Evolutionary conservation across 2,797 vertebrate species (phyloP).

Genomic region (Parambassis ranga): DNA sequence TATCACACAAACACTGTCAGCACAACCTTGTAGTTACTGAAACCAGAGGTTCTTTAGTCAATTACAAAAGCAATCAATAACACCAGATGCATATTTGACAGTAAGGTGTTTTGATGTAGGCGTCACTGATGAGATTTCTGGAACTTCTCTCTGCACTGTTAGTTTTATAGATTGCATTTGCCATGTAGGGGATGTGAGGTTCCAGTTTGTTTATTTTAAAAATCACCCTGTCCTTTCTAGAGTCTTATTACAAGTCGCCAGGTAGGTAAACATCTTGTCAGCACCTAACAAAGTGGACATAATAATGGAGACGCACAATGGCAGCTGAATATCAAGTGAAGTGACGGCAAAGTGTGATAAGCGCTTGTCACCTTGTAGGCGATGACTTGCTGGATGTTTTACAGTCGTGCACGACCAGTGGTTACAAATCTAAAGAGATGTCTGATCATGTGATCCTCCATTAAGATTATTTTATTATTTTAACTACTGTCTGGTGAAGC

Average conservation of each 20-base stretch:
- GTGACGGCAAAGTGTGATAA: too few relatives aligned
- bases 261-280: not conserved
- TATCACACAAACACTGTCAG: constrained; percentile 53
- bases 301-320: not conserved
- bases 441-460: not conserved
- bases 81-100: constrained; percentile 60
- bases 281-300: not conserved
- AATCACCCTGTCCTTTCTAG: constrained; percentile 37
- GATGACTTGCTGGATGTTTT: not conserved
- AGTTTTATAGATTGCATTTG: constrained; percentile 73
- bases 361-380: too few relatives aligned
- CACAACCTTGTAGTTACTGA: constrained; percentile 34
- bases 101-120: constrained; percentile 58
- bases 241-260: constrained; percentile 20
- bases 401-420: not conserved
- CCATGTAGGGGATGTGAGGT: constrained; percentile 27
- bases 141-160: constrained; percentile 66
- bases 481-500: too few relatives aligned
- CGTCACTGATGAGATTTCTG: constrained; percentile 67
- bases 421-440: not conserved
- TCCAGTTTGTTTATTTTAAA: constrained; percentile 43
- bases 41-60: constrained; percentile 57
- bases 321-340: constrained; percentile 18
- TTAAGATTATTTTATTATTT: not conserved
- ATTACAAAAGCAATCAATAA: constrained; percentile 79